These are phyloP conservation scores for Tenrec ecaudatus DNA, from an alignment of 2,113 vertebrate genomes.

Conservation along the genomic window DNA sequence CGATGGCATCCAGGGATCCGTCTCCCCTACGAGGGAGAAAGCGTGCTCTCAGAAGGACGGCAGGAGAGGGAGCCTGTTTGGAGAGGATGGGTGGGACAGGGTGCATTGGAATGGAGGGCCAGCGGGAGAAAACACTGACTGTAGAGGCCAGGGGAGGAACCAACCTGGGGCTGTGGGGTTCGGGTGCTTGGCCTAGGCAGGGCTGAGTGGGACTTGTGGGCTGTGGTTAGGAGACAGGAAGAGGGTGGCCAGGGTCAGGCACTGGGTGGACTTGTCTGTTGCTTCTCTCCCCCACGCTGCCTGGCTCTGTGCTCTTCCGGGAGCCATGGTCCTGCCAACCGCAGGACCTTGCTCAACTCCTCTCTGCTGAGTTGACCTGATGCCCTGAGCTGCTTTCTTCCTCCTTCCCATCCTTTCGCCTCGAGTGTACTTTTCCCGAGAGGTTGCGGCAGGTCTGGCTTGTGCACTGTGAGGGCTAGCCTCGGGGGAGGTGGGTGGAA, in stretches of 20 bases:
- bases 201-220: neutral
- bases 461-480: neutral
- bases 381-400: neutral
- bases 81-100: neutral
- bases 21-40: neutral
- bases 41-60: neutral
- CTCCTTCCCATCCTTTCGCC: neutral
- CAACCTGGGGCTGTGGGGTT: neutral
- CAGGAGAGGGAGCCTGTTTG: neutral
- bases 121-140: neutral
- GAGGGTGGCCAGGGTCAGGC: neutral
- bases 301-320: neutral
- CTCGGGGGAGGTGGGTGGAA: neutral
- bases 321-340: neutral
- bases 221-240: slow-evolving; percentile 43
- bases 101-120: neutral
- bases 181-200: neutral
- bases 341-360: neutral
- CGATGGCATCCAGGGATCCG: too few relatives aligned
- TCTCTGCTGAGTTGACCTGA: neutral
- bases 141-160: neutral
- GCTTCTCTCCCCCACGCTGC: neutral
- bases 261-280: neutral
- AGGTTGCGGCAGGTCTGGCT: neutral
- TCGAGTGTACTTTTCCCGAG: neutral